These are phyloP conservation scores for Corythoichthys haematopterus DNA, from an alignment of 2,113 vertebrate genomes.

Conservation along the genomic window DNA sequence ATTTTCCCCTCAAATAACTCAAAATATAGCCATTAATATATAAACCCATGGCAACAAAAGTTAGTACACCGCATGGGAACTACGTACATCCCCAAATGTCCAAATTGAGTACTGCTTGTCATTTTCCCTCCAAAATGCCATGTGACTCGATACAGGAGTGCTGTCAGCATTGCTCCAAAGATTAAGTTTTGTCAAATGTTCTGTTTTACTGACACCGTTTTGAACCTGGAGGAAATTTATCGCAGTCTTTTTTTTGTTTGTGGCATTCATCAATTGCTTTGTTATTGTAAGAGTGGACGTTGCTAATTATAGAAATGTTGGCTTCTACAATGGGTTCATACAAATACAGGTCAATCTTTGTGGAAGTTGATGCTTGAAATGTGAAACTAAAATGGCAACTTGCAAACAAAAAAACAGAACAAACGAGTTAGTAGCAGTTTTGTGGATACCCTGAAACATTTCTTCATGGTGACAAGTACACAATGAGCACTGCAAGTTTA, in stretches of 20 bases:
- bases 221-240: not conserved
- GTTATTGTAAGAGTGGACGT: not conserved
- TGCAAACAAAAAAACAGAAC: not conserved
- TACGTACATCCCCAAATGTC: no score
- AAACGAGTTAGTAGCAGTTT: not conserved
- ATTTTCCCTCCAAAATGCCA: no score
- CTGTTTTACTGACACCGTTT: not conserved
- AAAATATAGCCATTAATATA: no score
- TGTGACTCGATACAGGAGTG: no score
- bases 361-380: not conserved
- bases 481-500: not conserved
- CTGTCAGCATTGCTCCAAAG: no score
- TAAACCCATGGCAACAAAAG: no score
- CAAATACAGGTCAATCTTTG: not conserved
- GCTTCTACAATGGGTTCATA: not conserved
- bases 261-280: not conserved
- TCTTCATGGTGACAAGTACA: not conserved
- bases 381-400: not conserved
- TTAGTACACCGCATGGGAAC: no score
- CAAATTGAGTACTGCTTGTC: no score
- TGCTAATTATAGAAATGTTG: not conserved
- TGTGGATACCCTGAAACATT: not conserved
- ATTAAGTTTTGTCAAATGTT: not conserved
- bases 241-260: not conserved
- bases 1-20: no score